Evolutionary conservation across 2,888 invertebrate genomes (phyloP), one percentile per base, ranked within the genome.

Genomic region (Dioctria linearis): DNA sequence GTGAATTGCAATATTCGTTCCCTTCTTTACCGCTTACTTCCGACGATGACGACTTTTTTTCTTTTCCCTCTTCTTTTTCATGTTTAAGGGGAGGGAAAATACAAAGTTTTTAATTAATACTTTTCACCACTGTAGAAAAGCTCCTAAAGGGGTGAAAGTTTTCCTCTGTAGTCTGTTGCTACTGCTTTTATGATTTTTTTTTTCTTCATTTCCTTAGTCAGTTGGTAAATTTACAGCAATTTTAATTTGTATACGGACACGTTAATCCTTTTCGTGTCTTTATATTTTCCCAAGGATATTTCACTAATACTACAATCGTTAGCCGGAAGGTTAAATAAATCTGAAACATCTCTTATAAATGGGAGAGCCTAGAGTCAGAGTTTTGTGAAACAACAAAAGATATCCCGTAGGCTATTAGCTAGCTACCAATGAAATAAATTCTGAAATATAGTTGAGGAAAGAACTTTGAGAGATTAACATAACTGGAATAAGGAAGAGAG

Each of bases 91-190:
- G 25, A 25, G 43, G 67, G 42, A 67, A 67, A 67, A 67, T 67
- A 67, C 67, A 67, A 67, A 67, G 67, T 67, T 67, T 67, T 67
- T 67, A 67, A 67, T 67, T 67, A 67, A 67, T 67, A 67, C 67
- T 67, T 65, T 67, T 67, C 67, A 67, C 67, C 67, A 67, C 67
- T 67, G 67, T 67, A 25, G 67, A 46, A 67, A 25, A 67, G 42
- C 67, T 67, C 67, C 67, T 67, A 43, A 46, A 67, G 67, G 67
- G 67, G 25, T 67, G 67, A 67, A 67, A 67, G 67, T 67, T 67
- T 67, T 25, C 67, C 46, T 67, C 67, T 67, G 67, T 67, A 67
- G 67, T 46, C 67, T 25, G 25, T 25, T 25, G 25, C 25, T 25
- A 25, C 25, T 67, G 67, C 67, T 67, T 67, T 67, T 67, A 67